Base-by-base conservation (phyloP, 37 sponge, comb jelly and placozoan species). In the Spongilla lacustris region DNA sequence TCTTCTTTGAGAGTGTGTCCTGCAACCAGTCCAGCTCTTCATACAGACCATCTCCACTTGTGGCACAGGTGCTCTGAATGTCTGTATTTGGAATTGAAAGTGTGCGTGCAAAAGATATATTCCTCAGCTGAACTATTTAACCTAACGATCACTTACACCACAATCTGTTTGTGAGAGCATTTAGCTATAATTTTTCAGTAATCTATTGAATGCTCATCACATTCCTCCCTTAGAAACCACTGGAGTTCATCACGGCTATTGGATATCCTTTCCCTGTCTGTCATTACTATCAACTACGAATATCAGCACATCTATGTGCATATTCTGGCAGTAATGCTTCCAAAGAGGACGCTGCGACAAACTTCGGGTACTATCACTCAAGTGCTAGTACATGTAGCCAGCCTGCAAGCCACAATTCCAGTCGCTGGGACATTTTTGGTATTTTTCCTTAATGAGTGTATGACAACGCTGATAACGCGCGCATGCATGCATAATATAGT, bases 241-340 rank as follows among this genome's bases (percentile, higher is more conserved):
- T 67, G 19, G 0, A 97, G 70, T 71, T 97, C 98, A 5, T 93
- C 84, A 8, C 66, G 58, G 27, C 87, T 73, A 2, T 95, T 85
- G 22, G 36, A 29, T 23, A 97, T 73, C 35, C 95, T 77, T 24
- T 97, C 98, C 26, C n/a, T n/a, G n/a, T n/a, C 92, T 38, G 71
- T 97, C 98, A 68, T 95, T 93, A 34, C 96, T 95, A 81, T 97
- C 98, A 25, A 97, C 83, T 30, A 97, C 96, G 76, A 91, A 93
- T 19, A 97, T 77, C 9, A 96, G 80, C 5, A 86, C 95, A 85
- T 94, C 93, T 23, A 80, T 85, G 26, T 85, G 50, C 26, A 86
- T 94, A 38, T 94, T 82, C 49, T 94, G 85, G 35, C 36, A 94
- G 75, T 92, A 96, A 79, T 92, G 88, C 41, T 91, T 83, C 91